phyloP scores from a whole-genome alignment of 2,797 vertebrate genomes.

The Gouania willdenowi region DNA sequence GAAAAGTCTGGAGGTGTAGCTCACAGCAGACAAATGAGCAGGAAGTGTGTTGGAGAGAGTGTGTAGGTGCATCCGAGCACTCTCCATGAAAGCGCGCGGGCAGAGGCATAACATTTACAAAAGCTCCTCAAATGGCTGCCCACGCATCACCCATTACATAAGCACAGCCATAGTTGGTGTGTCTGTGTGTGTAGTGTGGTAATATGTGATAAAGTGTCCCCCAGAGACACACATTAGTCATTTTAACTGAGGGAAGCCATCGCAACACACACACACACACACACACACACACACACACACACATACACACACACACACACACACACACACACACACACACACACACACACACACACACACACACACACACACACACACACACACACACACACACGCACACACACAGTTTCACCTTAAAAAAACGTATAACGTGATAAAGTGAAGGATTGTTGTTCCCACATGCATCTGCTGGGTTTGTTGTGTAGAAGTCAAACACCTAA shows the following conservation, averaged over 20 bases:
- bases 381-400: constrained; percentile 24
- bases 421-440: no score
- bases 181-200: constrained; percentile 5
- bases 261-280: constrained; percentile 22
- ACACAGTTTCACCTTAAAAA: constrained; percentile 12
- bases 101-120: constrained; percentile 46
- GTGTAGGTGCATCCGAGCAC: constrained; percentile 52
- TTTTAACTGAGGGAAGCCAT: constrained; percentile 50
- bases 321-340: constrained; percentile 18
- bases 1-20: constrained; percentile 43
- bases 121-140: constrained; percentile 63
- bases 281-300: constrained; percentile 24
- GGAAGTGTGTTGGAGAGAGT: constrained; percentile 39
- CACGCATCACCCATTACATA: constrained; percentile 68
- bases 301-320: no score
- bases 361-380: no score
- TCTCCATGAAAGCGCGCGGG: constrained; percentile 42
- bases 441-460: constrained; percentile 51
- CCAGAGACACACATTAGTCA: constrained; percentile 49
- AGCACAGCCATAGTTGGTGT: constrained; percentile 23
- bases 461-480: no score
- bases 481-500: no score
- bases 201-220: constrained; percentile 12
- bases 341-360: constrained; percentile 28
- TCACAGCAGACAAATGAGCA: constrained; percentile 56